Base-by-base conservation (phyloP, 2,797 vertebrate genomes). In the Smutsia temminckii region DNA sequence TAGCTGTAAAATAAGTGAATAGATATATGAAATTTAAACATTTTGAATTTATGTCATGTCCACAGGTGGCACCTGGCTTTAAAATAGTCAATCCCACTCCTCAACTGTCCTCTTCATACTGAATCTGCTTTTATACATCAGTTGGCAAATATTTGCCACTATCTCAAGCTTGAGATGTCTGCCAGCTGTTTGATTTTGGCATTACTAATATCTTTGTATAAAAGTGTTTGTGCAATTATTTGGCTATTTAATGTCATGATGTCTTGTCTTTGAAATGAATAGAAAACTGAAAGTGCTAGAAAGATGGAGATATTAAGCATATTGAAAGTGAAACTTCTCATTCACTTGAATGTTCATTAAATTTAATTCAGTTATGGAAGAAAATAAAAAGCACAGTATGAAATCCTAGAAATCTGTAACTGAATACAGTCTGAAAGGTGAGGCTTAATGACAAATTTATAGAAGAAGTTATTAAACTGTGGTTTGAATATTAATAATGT, bases 291-390 rank as follows among this genome's bases (percentile, higher is more conserved):
- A 95, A 95, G 27, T 59, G 29, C 59, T 83, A 32, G 80, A 93
- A 91, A 64, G 42, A 42, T 89, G 12, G 9, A 55, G 77, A 12
- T 87, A 84, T 90, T 92, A 84, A 92, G 2, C 14, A 83, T 64
- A 74, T 90, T 85, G 63, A 88, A 89, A 93, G 7, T 92, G 20
- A 88, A 93, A 96, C 61, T 93, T 95, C 86, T 72, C 94, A 96
- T 80, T 37, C 11, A 75, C 34, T 95, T 91, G 57, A 94, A 85
- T 96, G 14, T 53, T 94, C 77, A 93, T 89, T 93, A 94, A 79
- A 87, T 86, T 89, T 91, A 86, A 93, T 90, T 95, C 78, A 93
- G 68, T 85, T 93, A 90, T 37, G 27, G 74, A 84, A 92, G 40
- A 83, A 96, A 92, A 96, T 94, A 68, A 64, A 96, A 89, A 64